A percentile compares a stretch with the other conserved stretches of the same genome.
These are phyloP conservation scores for Brassicogethes aeneus DNA, from an alignment of 2,888 invertebrate genomes.

Conservation along the genomic window DNA sequence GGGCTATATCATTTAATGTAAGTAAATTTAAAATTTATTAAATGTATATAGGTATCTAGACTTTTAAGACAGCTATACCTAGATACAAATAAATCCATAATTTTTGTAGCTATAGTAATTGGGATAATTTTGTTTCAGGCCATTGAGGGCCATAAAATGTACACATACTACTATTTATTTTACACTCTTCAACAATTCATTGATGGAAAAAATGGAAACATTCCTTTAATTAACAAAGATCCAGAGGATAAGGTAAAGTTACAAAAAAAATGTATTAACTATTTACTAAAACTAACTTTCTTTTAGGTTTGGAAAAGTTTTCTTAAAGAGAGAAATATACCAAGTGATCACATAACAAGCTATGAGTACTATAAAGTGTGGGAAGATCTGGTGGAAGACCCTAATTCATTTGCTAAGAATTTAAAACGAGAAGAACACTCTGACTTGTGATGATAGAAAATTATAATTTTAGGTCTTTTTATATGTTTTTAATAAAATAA, in stretches of 20 bases:
- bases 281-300: slow-evolving; percentile 7
- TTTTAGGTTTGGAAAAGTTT: slow-evolving; percentile 44
- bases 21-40: too few species aligned
- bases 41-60: too few species aligned
- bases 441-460: slow-evolving; percentile 8
- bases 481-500: too few species aligned
- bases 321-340: slow-evolving; percentile 37
- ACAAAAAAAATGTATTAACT: slow-evolving; percentile 6
- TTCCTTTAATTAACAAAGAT: slow-evolving; percentile 31
- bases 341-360: slow-evolving; percentile 38
- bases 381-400: slow-evolving; percentile 36
- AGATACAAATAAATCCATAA: too few species aligned
- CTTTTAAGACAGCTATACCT: too few species aligned
- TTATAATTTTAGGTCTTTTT: too few species aligned
- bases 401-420: slow-evolving; percentile 28
- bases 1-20: slow-evolving; percentile 45
- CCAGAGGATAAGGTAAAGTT: slow-evolving; percentile 39
- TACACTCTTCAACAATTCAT: slow-evolving; percentile 43
- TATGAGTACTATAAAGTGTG: slow-evolving; percentile 44
- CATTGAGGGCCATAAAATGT: slow-evolving; percentile 44
- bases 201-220: slow-evolving; percentile 40
- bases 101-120: too few species aligned
- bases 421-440: slow-evolving; percentile 21
- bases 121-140: too few species aligned
- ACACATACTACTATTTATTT: slow-evolving; percentile 46